A percentile compares a stretch with the other conserved stretches of the same genome.
Conservation (phyloP, 2,797 vertebrate species). For the Ctenochaetus hawaiiensis region DNA sequence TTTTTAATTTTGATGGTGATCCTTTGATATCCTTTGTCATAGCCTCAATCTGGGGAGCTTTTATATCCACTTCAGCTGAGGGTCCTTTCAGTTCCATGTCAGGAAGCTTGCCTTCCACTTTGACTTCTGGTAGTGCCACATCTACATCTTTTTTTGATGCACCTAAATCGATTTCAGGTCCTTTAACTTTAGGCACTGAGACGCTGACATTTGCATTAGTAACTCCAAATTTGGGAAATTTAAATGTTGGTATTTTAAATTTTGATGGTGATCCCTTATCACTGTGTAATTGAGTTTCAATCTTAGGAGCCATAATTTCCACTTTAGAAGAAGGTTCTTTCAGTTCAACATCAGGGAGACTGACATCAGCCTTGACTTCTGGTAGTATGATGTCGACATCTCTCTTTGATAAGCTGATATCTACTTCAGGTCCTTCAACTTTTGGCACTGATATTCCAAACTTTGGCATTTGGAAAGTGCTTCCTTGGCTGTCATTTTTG, state of each 20-base stretch:
- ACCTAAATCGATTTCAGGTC: slow-evolving; percentile 6
- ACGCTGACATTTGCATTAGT: slow-evolving; percentile 3
- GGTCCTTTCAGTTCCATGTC: slow-evolving; percentile 30
- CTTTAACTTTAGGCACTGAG: neutral
- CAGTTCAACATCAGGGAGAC: slow-evolving; percentile 13
- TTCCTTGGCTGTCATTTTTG: slow-evolving; percentile 33
- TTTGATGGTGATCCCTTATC: slow-evolving; percentile 64
- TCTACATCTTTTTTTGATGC: slow-evolving; percentile 34
- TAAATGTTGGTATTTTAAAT: slow-evolving; percentile 72
- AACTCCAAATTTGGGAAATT: slow-evolving; percentile 71
- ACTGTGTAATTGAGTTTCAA: neutral
- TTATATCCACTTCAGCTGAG: slow-evolving; percentile 44
- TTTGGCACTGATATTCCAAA: slow-evolving; percentile 44
- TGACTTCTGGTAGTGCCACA: slow-evolving; percentile 35
- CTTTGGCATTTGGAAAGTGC: slow-evolving; percentile 57
- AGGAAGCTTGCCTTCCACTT: slow-evolving; percentile 35
- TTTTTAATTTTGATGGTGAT: slow-evolving; percentile 59
- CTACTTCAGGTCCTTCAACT: slow-evolving; percentile 41
- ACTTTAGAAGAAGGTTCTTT: slow-evolving; percentile 32
- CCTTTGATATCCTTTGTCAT: slow-evolving; percentile 10
- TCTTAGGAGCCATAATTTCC: slow-evolving; percentile 47
- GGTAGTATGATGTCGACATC: slow-evolving; percentile 51
- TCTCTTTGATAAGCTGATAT: slow-evolving; percentile 48
- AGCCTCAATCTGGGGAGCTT: slow-evolving; percentile 28
- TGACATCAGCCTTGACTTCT: slow-evolving; percentile 18